phyloP scores from a whole-genome alignment of 92 coral and sea anemone species.

The Epizoanthus fatuus region DNA sequence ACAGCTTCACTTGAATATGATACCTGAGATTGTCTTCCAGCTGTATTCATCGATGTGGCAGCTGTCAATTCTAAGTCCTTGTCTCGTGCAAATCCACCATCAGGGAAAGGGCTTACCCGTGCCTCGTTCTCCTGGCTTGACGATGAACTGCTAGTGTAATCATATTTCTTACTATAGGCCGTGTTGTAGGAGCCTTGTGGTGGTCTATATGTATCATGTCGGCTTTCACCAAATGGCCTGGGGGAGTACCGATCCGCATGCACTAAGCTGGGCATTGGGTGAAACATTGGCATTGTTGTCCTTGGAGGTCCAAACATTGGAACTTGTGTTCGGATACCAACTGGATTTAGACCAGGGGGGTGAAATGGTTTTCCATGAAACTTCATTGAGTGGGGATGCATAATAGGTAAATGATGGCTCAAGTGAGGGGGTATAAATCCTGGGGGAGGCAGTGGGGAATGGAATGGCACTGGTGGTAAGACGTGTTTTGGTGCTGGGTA shows the following conservation, averaged over 20 bases:
- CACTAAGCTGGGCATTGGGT: background rate
- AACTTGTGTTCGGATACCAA: slow-evolving; percentile 3
- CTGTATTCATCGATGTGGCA: background rate
- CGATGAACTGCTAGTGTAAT: background rate
- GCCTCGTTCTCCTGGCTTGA: background rate
- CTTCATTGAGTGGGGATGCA: slow-evolving; percentile 17
- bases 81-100: background rate
- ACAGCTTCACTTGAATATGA: background rate
- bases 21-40: background rate
- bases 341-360: background rate
- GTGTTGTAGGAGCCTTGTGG: background rate
- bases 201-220: slow-evolving; percentile 37
- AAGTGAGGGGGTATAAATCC: slow-evolving; percentile 18
- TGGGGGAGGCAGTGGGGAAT: slow-evolving; percentile 27
- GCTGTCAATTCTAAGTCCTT: background rate
- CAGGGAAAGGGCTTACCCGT: background rate
- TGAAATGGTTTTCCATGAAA: slow-evolving; percentile 13
- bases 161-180: background rate
- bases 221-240: background rate
- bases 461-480: slow-evolving; percentile 14
- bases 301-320: slow-evolving; percentile 13
- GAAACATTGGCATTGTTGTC: background rate
- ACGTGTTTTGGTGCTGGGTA: slow-evolving; percentile 13
- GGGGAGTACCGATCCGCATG: background rate
- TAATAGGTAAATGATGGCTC: background rate